Evolutionary conservation across 1,140 invertebrate species (phyloP), one percentile per base, ranked within the genome.

Genomic region (Drosophila paulistorum): DNA sequence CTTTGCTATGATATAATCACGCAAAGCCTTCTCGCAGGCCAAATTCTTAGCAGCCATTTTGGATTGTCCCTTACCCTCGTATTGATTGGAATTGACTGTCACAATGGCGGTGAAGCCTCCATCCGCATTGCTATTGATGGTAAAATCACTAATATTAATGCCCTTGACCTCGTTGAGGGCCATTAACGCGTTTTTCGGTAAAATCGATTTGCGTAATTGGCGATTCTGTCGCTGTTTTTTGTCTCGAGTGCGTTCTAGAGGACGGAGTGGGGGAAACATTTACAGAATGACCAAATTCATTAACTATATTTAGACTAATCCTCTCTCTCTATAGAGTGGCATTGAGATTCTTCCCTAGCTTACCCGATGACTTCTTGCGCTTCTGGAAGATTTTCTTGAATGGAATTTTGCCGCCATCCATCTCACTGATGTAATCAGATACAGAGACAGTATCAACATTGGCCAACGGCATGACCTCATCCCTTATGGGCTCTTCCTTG

Each of bases 101-200:
- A 92, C 90, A 7, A 91, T 72, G 20, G 91, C 91, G 0, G 78
- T 87, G 67, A 92, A 92, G 9, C 91, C 91, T 11, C 89, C 85
- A 59, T 81, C 81, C 6, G 75, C 42, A 69, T 86, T 81, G 26
- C 58, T 87, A 20, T 77, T 85, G n/a, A 92, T 84, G n/a, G 71
- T 79, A n/a, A 91, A 91, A 30, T 92, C 91, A 30, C 84, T 84
- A 2, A 92, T 87, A 13, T 69, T 81, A 37, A 91, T 77, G 17
- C 93, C 93, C 71, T 96, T 95, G 75, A 97, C 94, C 93, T 98
- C 97, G 92, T 97, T 97, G 10, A 98, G 93, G 66, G 96, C 95
- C 95, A 97, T 97, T 33, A 97, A 93, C 5, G 97, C 96, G 90
- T 97, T 97, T 91, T 97, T 97, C 9, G 96, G 96, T 48, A 95